A percentile compares a stretch with the other conserved stretches of the same genome.
Conservation (phyloP, 2,797 vertebrate genomes). For the Chromis chromis region DNA sequence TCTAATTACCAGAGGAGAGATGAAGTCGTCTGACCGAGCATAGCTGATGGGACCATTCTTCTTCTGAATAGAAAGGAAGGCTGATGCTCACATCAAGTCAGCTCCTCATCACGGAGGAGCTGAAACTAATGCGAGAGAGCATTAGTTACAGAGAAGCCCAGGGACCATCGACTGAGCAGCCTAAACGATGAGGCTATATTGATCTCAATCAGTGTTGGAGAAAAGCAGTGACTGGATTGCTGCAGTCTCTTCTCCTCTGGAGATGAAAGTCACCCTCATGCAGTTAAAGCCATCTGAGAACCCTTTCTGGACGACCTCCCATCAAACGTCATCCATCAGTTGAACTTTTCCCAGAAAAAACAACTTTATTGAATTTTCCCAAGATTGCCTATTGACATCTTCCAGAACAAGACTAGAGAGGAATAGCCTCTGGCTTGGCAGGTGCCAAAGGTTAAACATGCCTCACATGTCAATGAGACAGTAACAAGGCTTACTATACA, state of each 20-base stretch:
- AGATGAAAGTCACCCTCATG: slow-evolving; percentile 53
- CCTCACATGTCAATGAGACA: slow-evolving; percentile 61
- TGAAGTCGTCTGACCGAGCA: slow-evolving; percentile 75
- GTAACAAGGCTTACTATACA: slow-evolving; percentile 52
- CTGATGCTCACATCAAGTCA: slow-evolving; percentile 56
- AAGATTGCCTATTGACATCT: slow-evolving; percentile 53
- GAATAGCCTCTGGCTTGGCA: slow-evolving; percentile 7
- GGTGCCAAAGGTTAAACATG: slow-evolving; percentile 60
- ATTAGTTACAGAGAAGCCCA: slow-evolving; percentile 64
- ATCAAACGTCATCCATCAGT: slow-evolving; percentile 34
- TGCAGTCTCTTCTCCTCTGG: slow-evolving; percentile 34
- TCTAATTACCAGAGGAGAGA: slow-evolving; percentile 82
- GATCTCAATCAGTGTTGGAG: slow-evolving; percentile 46
- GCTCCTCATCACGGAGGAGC: slow-evolving; percentile 47
- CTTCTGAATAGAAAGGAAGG: slow-evolving; percentile 66
- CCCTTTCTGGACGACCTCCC: slow-evolving; percentile 25
- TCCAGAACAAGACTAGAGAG: slow-evolving; percentile 9
- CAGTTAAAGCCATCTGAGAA: slow-evolving; percentile 49
- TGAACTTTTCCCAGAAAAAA: slow-evolving; percentile 35
- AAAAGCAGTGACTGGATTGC: slow-evolving; percentile 33
- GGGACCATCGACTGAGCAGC: slow-evolving; percentile 48
- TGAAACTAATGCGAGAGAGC: slow-evolving; percentile 49
- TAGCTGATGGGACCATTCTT: slow-evolving; percentile 74
- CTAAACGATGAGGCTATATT: slow-evolving; percentile 54
- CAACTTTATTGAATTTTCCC: slow-evolving; percentile 55